Base-by-base conservation (phyloP, 2,797 vertebrate species). In the Hafferia zeledoni region DNA sequence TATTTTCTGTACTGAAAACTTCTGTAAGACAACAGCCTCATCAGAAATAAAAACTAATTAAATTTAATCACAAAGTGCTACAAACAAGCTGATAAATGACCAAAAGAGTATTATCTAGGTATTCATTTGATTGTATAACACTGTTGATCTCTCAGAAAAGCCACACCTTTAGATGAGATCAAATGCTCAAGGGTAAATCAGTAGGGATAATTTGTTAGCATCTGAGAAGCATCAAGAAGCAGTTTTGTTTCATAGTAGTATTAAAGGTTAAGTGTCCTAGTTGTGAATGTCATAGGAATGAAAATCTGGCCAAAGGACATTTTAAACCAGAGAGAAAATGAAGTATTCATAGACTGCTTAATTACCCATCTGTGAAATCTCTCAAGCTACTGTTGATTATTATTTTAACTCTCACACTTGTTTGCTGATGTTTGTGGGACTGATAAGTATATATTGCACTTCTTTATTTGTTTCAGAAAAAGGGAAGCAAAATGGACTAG, bases 311-410 rank as follows among this genome's bases (percentile, higher is more conserved):
- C n/a, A 44, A 28, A 76, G 47, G 24, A 47, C 27, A 22, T 53
- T 77, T 84, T 31, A 82, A 89, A 87, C 10, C 50, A 61, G 27
- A 50, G 41, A n/a, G 12, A 57, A 72, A 30, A 69, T 9, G 7
- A 50, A 61, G n/a, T 35, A 43, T 82, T 61, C 30, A 13, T 1
- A 60, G 46, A 10, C 17, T 53, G 17, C 39, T 85, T 37, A 68
- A 83, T 89, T 87, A 60, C 70, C 74, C n/a, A 28, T 69, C 87
- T 95, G 50, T 91, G 85, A 84, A 63, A 59, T 91, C 50, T 72
- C 63, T 53, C 41, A 53, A 39, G 28, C n/a, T 81, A 56, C 49
- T 81, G 33, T 49, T 75, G 83, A 31, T 61, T 70, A 28, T 72
- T 74, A 16, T 35, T 85, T 83, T 78, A 70, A 77, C 35, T 55